Conservation (phyloP, 2,888 invertebrate species). For the Pelosia muscerda region DNA sequence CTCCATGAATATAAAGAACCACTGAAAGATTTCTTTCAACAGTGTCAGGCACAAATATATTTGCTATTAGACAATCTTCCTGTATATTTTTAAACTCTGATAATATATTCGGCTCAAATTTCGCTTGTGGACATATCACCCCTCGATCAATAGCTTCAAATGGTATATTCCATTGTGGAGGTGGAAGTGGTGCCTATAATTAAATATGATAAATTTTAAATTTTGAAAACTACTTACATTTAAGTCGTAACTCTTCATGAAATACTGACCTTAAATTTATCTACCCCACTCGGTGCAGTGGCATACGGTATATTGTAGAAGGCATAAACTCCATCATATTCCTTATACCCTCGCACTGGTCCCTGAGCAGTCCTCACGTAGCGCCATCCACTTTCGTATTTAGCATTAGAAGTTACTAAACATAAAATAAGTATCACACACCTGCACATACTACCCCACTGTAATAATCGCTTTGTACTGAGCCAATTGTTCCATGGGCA, state of each 20-base stretch:
- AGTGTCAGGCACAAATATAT: constrained; percentile 16
- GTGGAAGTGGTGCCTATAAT: constrained; percentile 22
- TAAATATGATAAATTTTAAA: neutral
- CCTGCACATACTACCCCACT: neutral
- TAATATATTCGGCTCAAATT: neutral
- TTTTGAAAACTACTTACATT: neutral
- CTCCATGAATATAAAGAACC: constrained; percentile 15
- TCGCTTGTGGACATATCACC: constrained; percentile 40
- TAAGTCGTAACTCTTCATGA: neutral
- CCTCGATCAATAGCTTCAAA: constrained; percentile 38
- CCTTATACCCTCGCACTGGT: constrained; percentile 5
- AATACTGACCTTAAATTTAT: constrained; percentile 7
- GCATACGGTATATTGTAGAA: constrained; percentile 14
- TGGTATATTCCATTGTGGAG: constrained; percentile 36
- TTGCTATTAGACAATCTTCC: constrained; percentile 12
- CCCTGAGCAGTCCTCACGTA: neutral
- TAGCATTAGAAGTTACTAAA: neutral
- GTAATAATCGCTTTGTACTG: neutral
- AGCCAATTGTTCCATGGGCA: neutral
- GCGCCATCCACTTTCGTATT: neutral
- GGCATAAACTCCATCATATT: neutral
- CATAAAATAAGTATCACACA: neutral
- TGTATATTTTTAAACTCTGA: neutral
- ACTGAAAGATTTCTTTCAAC: constrained; percentile 10
- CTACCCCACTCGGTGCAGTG: neutral